Evolutionary conservation across 2,113 vertebrate genomes (phyloP).

Genomic region (Amblyornis subalaris): DNA sequence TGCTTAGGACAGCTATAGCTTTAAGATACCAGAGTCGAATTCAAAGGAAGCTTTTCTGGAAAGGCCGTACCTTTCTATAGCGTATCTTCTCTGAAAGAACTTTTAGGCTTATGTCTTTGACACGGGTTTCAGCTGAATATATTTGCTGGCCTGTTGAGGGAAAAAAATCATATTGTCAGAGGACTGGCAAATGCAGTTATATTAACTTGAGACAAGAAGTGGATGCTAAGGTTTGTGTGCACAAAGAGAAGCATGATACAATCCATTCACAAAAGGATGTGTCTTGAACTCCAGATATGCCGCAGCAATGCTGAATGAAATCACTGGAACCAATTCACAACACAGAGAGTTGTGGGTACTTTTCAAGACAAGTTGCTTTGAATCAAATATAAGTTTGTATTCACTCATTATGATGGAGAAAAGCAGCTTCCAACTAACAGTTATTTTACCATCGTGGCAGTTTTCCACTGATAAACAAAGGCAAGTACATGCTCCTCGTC

Average conservation of each 20-base stretch:
- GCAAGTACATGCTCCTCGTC: not conserved
- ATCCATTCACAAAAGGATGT: not conserved
- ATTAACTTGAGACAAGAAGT: not conserved
- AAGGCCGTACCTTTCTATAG: not conserved
- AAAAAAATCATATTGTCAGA: not conserved
- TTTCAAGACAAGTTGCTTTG: not conserved
- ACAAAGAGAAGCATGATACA: not conserved
- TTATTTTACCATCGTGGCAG: not conserved
- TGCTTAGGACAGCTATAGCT: not conserved
- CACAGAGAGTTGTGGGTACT: not conserved
- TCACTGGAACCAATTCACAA: not conserved
- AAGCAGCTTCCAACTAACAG: not conserved
- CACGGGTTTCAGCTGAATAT: not conserved
- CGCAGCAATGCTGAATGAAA: accelerated
- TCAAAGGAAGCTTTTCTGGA: not conserved
- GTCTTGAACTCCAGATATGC: not conserved
- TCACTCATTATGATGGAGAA: not conserved
- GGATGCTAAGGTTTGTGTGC: not conserved
- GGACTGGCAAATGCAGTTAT: not conserved
- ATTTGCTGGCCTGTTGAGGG: not conserved
- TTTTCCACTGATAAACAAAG: not conserved
- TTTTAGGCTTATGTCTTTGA: not conserved
- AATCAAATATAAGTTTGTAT: not conserved
- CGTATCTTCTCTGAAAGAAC: not conserved
- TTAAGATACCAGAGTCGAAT: not conserved